A percentile compares a stretch with the other conserved stretches of the same genome.
These are phyloP conservation scores for Galeopsomyia nigrocyanea DNA, from an alignment of 2,888 invertebrate species.

Conservation along the genomic window DNA sequence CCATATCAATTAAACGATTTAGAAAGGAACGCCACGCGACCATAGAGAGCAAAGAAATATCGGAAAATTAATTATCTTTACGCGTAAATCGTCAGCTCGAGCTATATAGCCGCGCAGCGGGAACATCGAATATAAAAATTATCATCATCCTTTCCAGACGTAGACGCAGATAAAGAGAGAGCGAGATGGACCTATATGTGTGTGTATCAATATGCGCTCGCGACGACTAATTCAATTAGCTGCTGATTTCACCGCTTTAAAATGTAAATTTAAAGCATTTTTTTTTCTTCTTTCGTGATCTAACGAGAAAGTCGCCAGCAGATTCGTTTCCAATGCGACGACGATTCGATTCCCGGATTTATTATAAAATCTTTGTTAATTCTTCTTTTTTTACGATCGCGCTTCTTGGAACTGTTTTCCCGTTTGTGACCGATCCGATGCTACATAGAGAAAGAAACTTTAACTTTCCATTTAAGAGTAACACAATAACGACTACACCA, in stretches of 20 bases:
- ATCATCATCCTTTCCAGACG: constrained; percentile 11
- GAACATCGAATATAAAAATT: constrained; percentile 24
- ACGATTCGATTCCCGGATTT: constrained; percentile 8
- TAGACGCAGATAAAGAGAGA: background rate
- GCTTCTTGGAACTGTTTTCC: constrained; percentile 27
- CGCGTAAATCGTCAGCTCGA: constrained; percentile 10
- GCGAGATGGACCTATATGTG: background rate
- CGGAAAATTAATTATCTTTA: constrained; percentile 16
- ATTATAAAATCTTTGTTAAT: constrained; percentile 30
- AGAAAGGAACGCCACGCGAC: constrained; percentile 28
- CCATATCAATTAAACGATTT: constrained; percentile 46
- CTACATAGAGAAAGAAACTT: constrained; percentile 23
- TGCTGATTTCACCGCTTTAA: constrained; percentile 31
- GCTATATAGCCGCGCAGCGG: background rate
- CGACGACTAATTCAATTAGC: constrained; percentile 29
- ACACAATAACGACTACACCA: constrained; percentile 26
- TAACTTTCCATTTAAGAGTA: constrained; percentile 43
- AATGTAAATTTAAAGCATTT: constrained; percentile 29
- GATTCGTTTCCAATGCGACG: background rate
- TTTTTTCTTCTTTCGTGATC: constrained; percentile 8
- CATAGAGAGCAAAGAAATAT: background rate
- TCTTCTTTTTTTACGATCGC: constrained; percentile 16
- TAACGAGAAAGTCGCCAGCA: constrained; percentile 23
- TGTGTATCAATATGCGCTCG: background rate
- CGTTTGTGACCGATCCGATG: constrained; percentile 16